These are phyloP conservation scores for Cryptocephalus primarius DNA, from an alignment of 2,888 invertebrate genomes.

Conservation along the genomic window DNA sequence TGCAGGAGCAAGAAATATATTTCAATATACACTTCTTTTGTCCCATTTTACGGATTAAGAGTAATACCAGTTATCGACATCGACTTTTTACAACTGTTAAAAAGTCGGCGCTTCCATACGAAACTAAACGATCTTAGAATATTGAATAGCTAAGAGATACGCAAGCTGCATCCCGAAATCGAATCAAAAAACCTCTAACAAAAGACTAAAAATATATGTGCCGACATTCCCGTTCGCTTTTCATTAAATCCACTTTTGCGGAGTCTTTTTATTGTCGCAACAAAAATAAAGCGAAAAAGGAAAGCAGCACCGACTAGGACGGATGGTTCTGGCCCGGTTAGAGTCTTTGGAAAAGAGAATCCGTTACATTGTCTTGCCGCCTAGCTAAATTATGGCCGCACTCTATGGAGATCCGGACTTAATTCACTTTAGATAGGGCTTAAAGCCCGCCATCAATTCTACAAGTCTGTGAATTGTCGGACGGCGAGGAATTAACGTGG, in stretches of 20 bases:
- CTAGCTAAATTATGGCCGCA: conserved; percentile 22
- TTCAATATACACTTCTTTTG: no score
- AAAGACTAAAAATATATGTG: not conserved
- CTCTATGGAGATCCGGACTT: conserved; percentile 24
- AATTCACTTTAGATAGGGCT: conserved; percentile 25
- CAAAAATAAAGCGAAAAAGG: conserved; percentile 4
- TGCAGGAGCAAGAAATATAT: no score
- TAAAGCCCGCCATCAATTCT: conserved; percentile 24
- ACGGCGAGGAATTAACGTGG: conserved; percentile 15
- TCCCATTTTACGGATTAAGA: no score
- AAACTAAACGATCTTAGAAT: no score
- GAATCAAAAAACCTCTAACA: not conserved
- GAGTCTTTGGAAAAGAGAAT: conserved; percentile 9
- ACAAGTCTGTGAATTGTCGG: conserved; percentile 20
- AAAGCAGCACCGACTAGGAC: not conserved
- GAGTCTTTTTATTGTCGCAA: conserved; percentile 1
- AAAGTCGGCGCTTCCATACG: no score
- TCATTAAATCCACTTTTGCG: conserved; percentile 5
- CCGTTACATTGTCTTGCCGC: conserved; percentile 15
- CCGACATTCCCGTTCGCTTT: conserved; percentile 2
- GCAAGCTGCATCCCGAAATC: not conserved
- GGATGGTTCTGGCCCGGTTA: conserved; percentile 3
- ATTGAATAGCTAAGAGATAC: no score
- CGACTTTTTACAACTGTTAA: no score
- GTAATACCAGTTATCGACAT: no score